These are phyloP conservation scores for Phyllopteryx taeniolatus DNA, from an alignment of 2,113 vertebrate species.

Conservation along the genomic window DNA sequence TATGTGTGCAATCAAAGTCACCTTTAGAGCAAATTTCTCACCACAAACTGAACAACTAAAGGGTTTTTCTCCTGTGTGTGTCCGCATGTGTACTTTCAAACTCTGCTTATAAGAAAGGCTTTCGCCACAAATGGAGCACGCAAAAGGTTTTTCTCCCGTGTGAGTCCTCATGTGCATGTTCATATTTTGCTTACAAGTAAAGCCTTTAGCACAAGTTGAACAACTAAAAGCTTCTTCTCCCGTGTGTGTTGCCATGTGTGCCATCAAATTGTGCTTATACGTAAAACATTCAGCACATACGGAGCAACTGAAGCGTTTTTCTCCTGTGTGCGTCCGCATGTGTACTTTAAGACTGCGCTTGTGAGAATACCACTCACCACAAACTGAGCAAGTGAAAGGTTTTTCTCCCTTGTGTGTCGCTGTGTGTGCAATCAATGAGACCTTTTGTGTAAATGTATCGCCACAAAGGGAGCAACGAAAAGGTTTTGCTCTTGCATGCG, in stretches of 20 bases:
- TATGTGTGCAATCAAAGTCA: neutral
- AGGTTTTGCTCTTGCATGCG: too few species aligned
- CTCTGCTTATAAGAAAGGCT: neutral
- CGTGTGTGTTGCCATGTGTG: neutral
- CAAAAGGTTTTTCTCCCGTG: neutral
- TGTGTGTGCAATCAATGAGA: too few species aligned
- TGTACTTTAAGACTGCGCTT: neutral
- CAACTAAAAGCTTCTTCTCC: neutral
- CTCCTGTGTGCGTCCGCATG: neutral
- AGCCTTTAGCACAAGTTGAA: neutral
- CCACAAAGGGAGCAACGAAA: too few species aligned
- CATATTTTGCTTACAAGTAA: neutral
- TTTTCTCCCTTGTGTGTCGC: neutral
- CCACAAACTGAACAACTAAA: neutral
- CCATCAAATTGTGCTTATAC: neutral
- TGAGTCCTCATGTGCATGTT: neutral
- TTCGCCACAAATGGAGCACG: neutral
- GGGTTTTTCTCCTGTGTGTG: neutral
- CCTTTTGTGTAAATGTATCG: too few species aligned
- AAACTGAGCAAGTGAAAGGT: neutral
- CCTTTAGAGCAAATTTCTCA: neutral
- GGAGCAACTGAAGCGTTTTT: neutral
- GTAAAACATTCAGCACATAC: neutral
- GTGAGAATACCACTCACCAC: neutral
- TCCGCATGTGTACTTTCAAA: neutral